A percentile compares a stretch with the other conserved stretches of the same genome.
Evolutionary conservation across 2,113 vertebrate genomes (phyloP).

Genomic region (Catharus minimus): DNA sequence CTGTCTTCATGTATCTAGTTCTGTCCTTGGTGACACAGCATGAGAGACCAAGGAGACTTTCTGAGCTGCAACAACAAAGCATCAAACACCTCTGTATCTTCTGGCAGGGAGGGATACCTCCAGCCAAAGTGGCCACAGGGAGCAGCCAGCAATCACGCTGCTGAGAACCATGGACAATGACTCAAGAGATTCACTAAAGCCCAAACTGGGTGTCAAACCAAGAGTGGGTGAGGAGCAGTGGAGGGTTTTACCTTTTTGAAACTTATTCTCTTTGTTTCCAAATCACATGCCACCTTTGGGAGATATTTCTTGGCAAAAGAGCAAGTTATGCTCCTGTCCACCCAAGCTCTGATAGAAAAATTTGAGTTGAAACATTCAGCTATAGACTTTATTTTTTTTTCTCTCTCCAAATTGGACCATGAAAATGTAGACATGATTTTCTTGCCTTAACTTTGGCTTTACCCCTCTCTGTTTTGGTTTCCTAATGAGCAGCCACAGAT

Average conservation of each 20-base stretch:
- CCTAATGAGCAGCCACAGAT: constrained; percentile 15
- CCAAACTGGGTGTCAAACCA: not conserved
- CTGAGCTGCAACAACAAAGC: not conserved
- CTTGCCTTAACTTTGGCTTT: constrained; percentile 43
- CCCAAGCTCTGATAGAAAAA: constrained; percentile 43
- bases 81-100: not conserved
- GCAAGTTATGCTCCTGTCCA: constrained; percentile 11
- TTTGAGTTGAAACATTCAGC: constrained; percentile 16
- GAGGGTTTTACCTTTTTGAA: constrained; percentile 43
- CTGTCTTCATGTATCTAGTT: not conserved
- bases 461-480: constrained; percentile 49
- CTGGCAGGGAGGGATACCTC: not conserved
- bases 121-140: not conserved
- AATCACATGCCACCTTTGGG: constrained; percentile 20
- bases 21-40: accelerated
- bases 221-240: not conserved
- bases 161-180: accelerated
- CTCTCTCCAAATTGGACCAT: not conserved
- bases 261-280: constrained; percentile 55
- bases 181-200: not conserved
- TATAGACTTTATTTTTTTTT: not conserved
- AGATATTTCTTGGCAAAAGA: constrained; percentile 52
- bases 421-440: constrained; percentile 27
- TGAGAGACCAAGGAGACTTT: not conserved
- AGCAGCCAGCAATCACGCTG: not conserved